phyloP scores from a whole-genome alignment of 2,888 invertebrate species.

The Hoplodrina ambigua region DNA sequence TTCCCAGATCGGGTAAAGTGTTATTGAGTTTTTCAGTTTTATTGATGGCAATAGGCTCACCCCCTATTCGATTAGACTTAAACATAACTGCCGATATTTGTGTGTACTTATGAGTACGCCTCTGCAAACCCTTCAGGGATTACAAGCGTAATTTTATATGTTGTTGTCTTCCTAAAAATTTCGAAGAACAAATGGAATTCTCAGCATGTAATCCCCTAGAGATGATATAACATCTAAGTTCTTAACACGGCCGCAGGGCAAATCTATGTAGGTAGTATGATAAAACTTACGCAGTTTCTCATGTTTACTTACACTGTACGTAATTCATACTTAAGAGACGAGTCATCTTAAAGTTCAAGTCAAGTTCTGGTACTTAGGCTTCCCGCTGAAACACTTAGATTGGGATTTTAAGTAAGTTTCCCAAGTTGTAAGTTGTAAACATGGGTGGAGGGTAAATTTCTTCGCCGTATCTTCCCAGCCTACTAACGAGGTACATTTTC shows the following conservation, averaged over 20 bases:
- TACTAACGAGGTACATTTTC: slow-evolving; percentile 23
- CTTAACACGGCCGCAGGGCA: slow-evolving; percentile 18
- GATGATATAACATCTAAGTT: slow-evolving; percentile 35
- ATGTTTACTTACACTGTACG: slow-evolving; percentile 38
- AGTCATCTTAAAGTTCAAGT: slow-evolving; percentile 43
- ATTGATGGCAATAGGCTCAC: too few relatives aligned
- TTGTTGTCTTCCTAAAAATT: slow-evolving; percentile 5
- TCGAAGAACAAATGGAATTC: slow-evolving; percentile 47
- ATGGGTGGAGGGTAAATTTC: slow-evolving; percentile 26
- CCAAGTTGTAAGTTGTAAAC: slow-evolving; percentile 42
- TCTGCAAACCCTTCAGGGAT: too few relatives aligned
- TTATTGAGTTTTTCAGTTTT: too few relatives aligned
- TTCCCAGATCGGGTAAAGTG: too few relatives aligned
- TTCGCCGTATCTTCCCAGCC: slow-evolving; percentile 11
- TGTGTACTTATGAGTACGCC: too few relatives aligned
- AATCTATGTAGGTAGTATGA: slow-evolving; percentile 29
- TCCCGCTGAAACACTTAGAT: slow-evolving; percentile 49
- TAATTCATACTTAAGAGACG: slow-evolving; percentile 35
- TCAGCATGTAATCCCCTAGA: slow-evolving; percentile 24
- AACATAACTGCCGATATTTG: too few relatives aligned
- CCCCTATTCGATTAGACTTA: too few relatives aligned
- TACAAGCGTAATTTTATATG: too few relatives aligned
- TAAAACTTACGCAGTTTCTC: slow-evolving; percentile 46
- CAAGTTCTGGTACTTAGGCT: slow-evolving; percentile 34
- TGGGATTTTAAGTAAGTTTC: slow-evolving; percentile 50